Conservation (phyloP, 2,888 invertebrate species). For the Sarcophaga variegata region DNA sequence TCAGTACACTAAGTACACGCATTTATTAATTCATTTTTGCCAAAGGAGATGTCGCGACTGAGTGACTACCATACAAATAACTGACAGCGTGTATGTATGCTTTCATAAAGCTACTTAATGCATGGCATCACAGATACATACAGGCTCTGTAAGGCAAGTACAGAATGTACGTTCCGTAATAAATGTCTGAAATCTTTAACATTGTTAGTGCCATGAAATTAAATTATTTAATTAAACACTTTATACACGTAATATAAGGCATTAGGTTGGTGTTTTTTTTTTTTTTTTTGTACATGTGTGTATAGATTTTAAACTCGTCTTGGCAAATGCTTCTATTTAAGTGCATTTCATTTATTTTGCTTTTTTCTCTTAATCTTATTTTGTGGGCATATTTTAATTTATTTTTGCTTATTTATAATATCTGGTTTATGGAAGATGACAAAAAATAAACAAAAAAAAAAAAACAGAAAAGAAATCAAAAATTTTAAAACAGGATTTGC, state of each 20-base stretch:
- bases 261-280: slow-evolving; percentile 47
- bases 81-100: no score
- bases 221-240: slow-evolving; percentile 56
- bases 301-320: neutral
- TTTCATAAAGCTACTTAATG: no score
- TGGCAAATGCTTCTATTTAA: slow-evolving; percentile 5
- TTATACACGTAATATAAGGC: slow-evolving; percentile 57
- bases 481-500: slow-evolving; percentile 39
- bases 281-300: neutral
- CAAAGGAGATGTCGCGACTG: no score
- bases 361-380: neutral
- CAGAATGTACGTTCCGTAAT: no score
- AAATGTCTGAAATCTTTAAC: no score
- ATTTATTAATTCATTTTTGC: no score
- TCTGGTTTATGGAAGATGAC: slow-evolving; percentile 37
- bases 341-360: neutral
- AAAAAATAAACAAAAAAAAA: neutral
- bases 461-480: neutral
- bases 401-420: slow-evolving; percentile 37
- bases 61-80: no score
- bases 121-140: no score
- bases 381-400: slow-evolving; percentile 19
- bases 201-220: neutral
- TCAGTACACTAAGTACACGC: no score
- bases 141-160: no score